Conservation (phyloP, 2,797 vertebrate species). For the Hipposideros larvatus region DNA sequence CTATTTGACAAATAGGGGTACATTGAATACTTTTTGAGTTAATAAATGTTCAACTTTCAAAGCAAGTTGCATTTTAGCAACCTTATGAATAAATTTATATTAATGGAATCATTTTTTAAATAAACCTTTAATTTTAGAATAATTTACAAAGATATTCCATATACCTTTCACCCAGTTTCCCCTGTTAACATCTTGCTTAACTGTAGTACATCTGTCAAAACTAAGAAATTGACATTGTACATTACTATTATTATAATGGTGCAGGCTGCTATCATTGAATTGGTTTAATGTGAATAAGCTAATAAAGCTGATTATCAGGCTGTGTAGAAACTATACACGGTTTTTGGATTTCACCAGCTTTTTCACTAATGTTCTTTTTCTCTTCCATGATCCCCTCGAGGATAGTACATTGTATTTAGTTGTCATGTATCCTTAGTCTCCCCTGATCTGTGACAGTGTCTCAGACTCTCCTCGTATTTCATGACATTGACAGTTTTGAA, state of each 20-base stretch:
- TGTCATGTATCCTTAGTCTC: not conserved
- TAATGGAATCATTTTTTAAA: not conserved
- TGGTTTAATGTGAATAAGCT: too few relatives aligned
- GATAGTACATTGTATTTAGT: not conserved
- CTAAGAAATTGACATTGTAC: not conserved
- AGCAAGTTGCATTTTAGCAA: slow-evolving; percentile 43
- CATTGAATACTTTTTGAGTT: slow-evolving; percentile 13
- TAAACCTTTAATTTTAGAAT: slow-evolving; percentile 23
- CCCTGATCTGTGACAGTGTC: not conserved
- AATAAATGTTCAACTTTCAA: slow-evolving; percentile 28
- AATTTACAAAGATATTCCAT: slow-evolving; percentile 8
- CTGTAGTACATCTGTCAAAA: not conserved
- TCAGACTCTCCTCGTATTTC: not conserved
- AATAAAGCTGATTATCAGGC: too few relatives aligned
- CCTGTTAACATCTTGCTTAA: not conserved
- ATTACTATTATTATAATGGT: not conserved
- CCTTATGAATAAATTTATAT: not conserved
- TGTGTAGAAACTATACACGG: not conserved
- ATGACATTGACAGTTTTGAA: not conserved
- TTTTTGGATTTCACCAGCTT: not conserved
- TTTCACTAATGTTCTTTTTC: not conserved
- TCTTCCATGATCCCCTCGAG: not conserved
- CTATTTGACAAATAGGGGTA: not conserved
- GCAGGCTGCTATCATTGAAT: too few relatives aligned
- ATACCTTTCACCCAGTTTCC: not conserved